Conservation (phyloP, 2,888 invertebrate genomes). For the Anticlea derivata region DNA sequence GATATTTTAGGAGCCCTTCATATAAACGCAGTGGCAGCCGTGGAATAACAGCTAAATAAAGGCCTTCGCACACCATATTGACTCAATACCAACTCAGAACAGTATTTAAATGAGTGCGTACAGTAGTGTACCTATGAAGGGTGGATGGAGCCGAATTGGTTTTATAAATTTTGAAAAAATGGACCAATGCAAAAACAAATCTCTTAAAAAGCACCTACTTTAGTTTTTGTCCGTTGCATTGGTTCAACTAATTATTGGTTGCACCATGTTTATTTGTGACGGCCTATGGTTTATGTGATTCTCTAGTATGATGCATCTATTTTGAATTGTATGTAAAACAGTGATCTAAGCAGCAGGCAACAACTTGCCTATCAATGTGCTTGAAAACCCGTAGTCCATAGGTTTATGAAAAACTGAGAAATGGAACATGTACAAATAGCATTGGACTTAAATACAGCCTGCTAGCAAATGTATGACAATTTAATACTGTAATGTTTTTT, state of each 20-base stretch:
- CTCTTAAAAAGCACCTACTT: no score
- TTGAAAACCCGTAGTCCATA: not conserved
- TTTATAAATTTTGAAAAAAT: no score
- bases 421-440: not conserved
- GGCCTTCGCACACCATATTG: no score
- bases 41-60: no score
- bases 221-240: no score
- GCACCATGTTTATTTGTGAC: not conserved
- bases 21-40: no score
- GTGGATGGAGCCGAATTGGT: no score
- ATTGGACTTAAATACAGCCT: constrained; percentile 13
- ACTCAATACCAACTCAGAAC: no score
- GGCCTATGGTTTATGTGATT: not conserved
- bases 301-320: not conserved
- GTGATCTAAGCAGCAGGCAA: not conserved
- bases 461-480: constrained; percentile 40
- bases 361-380: not conserved
- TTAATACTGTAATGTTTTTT: constrained; percentile 45
- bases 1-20: not conserved
- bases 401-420: not conserved
- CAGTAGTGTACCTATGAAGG: no score
- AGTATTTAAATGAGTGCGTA: no score
- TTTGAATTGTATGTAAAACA: not conserved
- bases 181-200: no score
- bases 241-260: not conserved